These are phyloP conservation scores for Pachypsylla venusta DNA, from an alignment of 1,140 invertebrate genomes.

Conservation along the genomic window DNA sequence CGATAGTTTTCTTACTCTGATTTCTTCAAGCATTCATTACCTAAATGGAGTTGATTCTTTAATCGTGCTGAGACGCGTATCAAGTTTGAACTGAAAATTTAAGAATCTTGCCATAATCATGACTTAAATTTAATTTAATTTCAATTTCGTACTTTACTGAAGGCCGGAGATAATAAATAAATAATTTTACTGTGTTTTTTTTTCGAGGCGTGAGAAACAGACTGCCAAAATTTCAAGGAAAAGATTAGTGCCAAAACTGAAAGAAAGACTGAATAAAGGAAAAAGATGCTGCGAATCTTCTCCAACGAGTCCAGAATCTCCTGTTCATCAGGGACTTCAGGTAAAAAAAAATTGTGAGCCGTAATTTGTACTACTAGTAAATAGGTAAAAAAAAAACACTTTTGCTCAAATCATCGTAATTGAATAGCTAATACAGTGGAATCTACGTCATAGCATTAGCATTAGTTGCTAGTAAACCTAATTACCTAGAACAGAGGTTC, in stretches of 20 bases:
- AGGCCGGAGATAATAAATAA: neutral
- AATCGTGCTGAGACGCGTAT: neutral
- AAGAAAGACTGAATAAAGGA: conserved; percentile 37
- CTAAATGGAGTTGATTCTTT: too few species aligned
- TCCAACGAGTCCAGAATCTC: conserved; percentile 32
- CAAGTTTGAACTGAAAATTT: neutral
- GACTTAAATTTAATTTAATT: neutral
- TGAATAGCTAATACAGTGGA: conserved; percentile 19
- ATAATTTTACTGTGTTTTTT: conserved; percentile 13
- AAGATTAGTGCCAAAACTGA: conserved; percentile 43
- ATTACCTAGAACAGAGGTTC: too few species aligned
- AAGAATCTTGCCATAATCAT: neutral
- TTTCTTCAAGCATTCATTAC: too few species aligned
- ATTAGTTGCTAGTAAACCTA: neutral
- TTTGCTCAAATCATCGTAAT: neutral
- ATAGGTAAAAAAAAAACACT: conserved; percentile 8
- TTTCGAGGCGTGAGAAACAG: conserved; percentile 39
- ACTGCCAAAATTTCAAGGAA: conserved; percentile 40
- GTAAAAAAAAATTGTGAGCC: conserved; percentile 5
- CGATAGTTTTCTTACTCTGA: too few species aligned
- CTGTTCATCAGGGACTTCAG: conserved; percentile 20
- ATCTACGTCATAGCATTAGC: neutral
- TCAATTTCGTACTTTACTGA: neutral
- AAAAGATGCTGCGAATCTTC: conserved; percentile 34
- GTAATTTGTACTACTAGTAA: conserved; percentile 9